Conservation (phyloP, 2,113 vertebrate genomes). For the Trinectes maculatus region DNA sequence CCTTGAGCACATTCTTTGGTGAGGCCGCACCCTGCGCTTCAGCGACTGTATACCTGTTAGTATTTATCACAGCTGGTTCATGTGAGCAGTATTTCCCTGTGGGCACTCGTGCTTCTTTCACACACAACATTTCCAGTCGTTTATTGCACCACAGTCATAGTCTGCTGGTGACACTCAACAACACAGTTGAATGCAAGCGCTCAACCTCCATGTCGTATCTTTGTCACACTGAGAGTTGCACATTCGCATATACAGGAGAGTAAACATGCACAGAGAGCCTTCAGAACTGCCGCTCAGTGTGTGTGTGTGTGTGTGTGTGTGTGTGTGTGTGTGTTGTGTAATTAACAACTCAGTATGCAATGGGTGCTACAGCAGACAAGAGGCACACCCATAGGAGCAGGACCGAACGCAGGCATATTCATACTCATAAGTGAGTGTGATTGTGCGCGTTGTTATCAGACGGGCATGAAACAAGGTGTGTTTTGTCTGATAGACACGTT, state of each 20-base stretch:
- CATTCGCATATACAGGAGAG: slow-evolving; percentile 30
- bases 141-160: neutral
- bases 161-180: neutral
- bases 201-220: slow-evolving; percentile 1
- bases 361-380: slow-evolving; percentile 24
- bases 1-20: slow-evolving; percentile 72
- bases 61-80: slow-evolving; percentile 39
- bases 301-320: slow-evolving; percentile 8
- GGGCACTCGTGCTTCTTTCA: neutral
- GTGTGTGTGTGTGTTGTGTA: slow-evolving; percentile 15
- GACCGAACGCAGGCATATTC: slow-evolving; percentile 40
- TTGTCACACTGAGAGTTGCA: slow-evolving; percentile 17
- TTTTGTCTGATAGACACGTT: slow-evolving; percentile 40
- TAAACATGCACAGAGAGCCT: neutral
- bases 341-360: slow-evolving; percentile 1
- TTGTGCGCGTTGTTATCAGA: slow-evolving; percentile 41
- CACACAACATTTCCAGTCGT: neutral
- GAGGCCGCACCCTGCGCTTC: slow-evolving; percentile 58
- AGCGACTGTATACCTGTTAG: slow-evolving; percentile 55
- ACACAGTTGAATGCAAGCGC: slow-evolving; percentile 27
- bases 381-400: slow-evolving; percentile 64
- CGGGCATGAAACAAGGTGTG: slow-evolving; percentile 63
- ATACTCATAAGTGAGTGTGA: slow-evolving; percentile 7
- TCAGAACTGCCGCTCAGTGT: neutral
- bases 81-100: slow-evolving; percentile 33